Conservation (phyloP, 1,140 invertebrate genomes). For the Bombyx mandarina region DNA sequence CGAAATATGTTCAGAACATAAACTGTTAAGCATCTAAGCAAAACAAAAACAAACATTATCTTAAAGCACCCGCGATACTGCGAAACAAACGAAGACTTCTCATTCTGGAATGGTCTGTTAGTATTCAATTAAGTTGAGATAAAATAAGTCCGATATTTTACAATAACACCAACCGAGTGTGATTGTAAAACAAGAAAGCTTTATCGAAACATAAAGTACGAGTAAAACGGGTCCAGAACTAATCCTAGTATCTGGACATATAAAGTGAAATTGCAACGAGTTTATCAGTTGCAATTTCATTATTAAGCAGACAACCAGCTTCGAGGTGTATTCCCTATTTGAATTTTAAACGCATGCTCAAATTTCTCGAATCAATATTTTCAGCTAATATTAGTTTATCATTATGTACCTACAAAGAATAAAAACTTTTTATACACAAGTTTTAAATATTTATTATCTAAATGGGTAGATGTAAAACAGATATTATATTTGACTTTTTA, state of each 20-base stretch:
- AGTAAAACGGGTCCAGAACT: slow-evolving; percentile 35
- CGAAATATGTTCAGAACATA: no score
- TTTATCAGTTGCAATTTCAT: slow-evolving; percentile 59
- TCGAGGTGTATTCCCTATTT: slow-evolving; percentile 4
- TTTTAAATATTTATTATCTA: no score
- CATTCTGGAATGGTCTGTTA: neutral
- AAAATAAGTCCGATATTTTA: slow-evolving; percentile 9
- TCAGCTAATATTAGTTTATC: neutral
- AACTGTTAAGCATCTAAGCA: no score
- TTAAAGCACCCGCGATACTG: no score
- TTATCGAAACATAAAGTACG: slow-evolving; percentile 39
- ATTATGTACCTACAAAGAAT: no score
- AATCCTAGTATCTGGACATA: slow-evolving; percentile 31
- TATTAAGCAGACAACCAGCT: slow-evolving; percentile 42
- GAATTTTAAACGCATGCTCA: neutral
- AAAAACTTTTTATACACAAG: no score
- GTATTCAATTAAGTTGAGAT: slow-evolving; percentile 4
- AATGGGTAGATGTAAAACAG: no score
- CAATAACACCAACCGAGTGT: neutral
- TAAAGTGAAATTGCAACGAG: slow-evolving; percentile 48
- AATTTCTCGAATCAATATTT: neutral
- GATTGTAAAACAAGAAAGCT: slow-evolving; percentile 46
- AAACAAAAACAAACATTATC: no score
- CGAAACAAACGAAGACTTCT: no score
- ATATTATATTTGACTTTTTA: no score